Conservation (phyloP, 2,797 vertebrate genomes). For the Lepidocolaptes lacrymiger region DNA sequence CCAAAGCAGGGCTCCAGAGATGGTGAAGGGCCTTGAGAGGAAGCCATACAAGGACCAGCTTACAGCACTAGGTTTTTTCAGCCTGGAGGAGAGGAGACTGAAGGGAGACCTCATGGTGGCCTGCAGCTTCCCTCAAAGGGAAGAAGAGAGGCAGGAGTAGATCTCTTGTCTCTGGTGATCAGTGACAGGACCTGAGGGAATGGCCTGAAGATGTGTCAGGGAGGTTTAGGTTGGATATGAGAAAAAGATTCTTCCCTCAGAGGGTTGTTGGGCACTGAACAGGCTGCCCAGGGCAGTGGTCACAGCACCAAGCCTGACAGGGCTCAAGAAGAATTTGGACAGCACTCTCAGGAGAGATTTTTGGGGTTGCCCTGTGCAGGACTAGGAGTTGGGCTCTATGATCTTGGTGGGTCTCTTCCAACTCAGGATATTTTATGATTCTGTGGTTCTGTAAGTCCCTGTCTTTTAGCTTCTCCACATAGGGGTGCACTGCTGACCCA, state of each 20-base stretch:
- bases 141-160: not conserved
- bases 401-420: not conserved
- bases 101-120: not conserved
- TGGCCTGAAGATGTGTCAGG: not conserved
- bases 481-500: not conserved
- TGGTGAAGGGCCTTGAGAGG: not conserved
- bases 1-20: not conserved
- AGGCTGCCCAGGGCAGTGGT: not conserved
- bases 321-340: not conserved
- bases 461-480: not conserved
- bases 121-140: not conserved
- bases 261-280: not conserved
- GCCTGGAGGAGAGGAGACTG: not conserved
- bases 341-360: not conserved
- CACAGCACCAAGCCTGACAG: not conserved
- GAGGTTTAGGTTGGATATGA: not conserved
- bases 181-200: fast-evolving
- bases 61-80: not conserved
- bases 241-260: not conserved
- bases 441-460: not conserved
- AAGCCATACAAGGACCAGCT: not conserved
- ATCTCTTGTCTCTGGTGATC: not conserved
- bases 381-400: fast-evolving
- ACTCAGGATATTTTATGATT: not conserved
- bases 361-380: not conserved